Evolutionary conservation across 2,888 invertebrate species (phyloP).

Genomic region (Phrixothrix hirtus): DNA sequence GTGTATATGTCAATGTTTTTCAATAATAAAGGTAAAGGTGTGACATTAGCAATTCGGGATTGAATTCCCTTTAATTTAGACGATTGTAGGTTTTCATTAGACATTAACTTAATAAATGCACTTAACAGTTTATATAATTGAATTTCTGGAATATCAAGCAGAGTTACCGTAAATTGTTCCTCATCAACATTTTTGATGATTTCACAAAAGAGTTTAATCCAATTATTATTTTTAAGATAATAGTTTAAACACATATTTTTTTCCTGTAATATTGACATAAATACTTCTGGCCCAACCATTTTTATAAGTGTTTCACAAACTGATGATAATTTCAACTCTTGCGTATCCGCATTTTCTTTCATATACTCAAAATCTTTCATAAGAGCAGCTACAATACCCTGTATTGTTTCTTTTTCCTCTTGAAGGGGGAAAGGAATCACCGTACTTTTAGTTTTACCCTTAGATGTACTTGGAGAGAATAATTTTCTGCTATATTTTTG

Average conservation of each 20-base stretch:
- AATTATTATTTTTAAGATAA: constrained; percentile 4
- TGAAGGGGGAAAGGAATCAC: not conserved
- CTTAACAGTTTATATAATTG: no score
- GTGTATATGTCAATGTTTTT: no score
- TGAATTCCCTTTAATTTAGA: no score
- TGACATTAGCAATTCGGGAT: no score
- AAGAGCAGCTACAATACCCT: not conserved
- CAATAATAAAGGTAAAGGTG: no score
- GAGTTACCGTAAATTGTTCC: no score
- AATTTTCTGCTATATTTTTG: not conserved
- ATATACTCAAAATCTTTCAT: not conserved
- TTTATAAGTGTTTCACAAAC: constrained; percentile 1
- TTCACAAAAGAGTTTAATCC: not conserved
- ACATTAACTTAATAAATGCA: no score
- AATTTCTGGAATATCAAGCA: no score
- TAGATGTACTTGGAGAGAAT: not conserved
- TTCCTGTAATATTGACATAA: constrained; percentile 2
- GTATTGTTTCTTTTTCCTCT: not conserved
- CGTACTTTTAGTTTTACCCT: not conserved
- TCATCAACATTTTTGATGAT: not conserved
- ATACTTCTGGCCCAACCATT: not conserved
- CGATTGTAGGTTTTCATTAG: no score
- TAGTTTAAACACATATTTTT: not conserved
- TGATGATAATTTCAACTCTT: not conserved
- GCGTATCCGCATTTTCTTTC: not conserved